Evolutionary conservation across 2,113 vertebrate genomes (phyloP), one percentile per base, ranked within the genome.

Genomic region (Tauraco erythrolophus): DNA sequence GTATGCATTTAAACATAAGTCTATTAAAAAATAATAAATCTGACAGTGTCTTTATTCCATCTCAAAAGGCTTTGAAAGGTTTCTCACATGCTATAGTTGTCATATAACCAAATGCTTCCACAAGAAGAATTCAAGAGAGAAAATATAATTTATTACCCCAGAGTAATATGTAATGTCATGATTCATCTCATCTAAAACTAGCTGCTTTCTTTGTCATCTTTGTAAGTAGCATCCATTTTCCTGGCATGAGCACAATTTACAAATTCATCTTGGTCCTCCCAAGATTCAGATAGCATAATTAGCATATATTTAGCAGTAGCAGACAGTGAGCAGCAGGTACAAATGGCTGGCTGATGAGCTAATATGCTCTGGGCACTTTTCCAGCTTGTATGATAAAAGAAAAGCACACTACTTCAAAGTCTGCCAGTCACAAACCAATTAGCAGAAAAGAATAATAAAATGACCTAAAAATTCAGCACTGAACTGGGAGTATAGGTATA

Each of bases 71-170:
- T 83, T 89, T 71, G 21, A 91, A 96, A 82, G 33, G 17, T 84
- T 94, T 88, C 54, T 96, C 31, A 58, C 17, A 66, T 43, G 10
- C 46, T 93, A 39, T 62, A 77, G 53, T 70, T 92, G n/a, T 50
- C 50, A 56, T 65, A 84, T 25, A 91, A 77, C 18, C 13, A 54
- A 71, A 91, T 54, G 57, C 66, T 86, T 89, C 60, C 43, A 91
- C 92, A 89, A 88, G 93, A 76, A 27, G 1, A 95, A 84, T 89
- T 96, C 43, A 94, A 74, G 61, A 51, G 11, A 71, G 39, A 64
- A 78, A 97, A 94, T 77, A 43, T 65, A 88, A 68, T 96, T 92
- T 90, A 89, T 93, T 97, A 82, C 92, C 39, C 79, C 48, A 72
- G 85, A 87, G 72, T 86, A 70, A 95, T 81, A 92, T 23, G 46